Base-by-base conservation (phyloP, 2,888 invertebrate genomes). In the Cartodere bifasciata region DNA sequence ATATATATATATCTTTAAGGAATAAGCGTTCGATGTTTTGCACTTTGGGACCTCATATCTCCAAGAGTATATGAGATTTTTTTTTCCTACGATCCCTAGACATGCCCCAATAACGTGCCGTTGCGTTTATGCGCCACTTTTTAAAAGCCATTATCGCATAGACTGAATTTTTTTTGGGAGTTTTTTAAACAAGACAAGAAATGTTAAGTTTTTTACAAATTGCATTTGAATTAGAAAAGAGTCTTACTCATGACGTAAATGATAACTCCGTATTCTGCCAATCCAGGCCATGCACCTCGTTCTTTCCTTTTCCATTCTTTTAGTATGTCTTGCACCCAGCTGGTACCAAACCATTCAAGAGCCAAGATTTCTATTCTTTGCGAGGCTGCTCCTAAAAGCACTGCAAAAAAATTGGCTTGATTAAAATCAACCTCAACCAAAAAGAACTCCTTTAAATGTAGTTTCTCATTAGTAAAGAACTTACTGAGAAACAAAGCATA, bases 401-500 rank as follows among this genome's bases (percentile, higher is more conserved):
- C 95, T 88, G 56, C 4, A 54, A 55, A 42, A 35, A 23, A 4
- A 32, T 23, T 23, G 10, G 12, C n/a, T 24, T 11, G n/a, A 11
- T 23, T 9, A 2, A 35, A n/a, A n/a, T n/a, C n/a, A n/a, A n/a
- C n/a, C n/a, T n/a, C n/a, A n/a, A n/a, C n/a, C n/a, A n/a, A n/a
- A n/a, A n/a, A n/a, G n/a, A n/a, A n/a, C n/a, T n/a, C n/a, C n/a
- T n/a, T n/a, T n/a, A n/a, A n/a, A n/a, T n/a, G n/a, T n/a, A n/a
- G n/a, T n/a, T n/a, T n/a, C n/a, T n/a, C n/a, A n/a, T n/a, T n/a
- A 20, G 7, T 20, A 7, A 20, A 20, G 23, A 36, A 73, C 88
- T 81, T 64, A 97, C 97, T 80, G 25, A 98, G 65, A 59, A 98
- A 98, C 48, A 88, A 77, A 55, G 90, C 82, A 55, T 97, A 98